phyloP scores from a whole-genome alignment of 2,888 invertebrate genomes.

The Meliscaeva auricollis region DNA sequence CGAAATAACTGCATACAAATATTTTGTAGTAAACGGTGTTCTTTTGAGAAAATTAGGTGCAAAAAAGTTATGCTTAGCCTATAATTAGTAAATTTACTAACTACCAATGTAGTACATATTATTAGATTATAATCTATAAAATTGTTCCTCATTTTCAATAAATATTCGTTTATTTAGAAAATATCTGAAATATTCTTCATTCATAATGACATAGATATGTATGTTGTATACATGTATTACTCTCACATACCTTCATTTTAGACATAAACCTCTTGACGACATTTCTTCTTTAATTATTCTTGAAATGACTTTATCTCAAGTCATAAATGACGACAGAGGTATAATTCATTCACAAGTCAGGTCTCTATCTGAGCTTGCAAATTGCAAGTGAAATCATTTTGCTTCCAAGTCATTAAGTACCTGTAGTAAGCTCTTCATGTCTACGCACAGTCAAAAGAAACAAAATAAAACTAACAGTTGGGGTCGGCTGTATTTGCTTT shows the following conservation, averaged over 20 bases:
- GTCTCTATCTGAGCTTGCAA: background rate
- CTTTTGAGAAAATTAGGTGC: no score
- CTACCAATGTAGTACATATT: no score
- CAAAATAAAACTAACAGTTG: background rate
- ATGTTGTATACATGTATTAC: background rate
- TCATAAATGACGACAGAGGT: slow-evolving; percentile 2
- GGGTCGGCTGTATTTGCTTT: no score
- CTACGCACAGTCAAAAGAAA: background rate
- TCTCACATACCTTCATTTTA: background rate
- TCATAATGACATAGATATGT: no score
- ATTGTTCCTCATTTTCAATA: no score
- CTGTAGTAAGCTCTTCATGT: background rate
- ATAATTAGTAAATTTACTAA: no score
- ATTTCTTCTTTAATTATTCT: background rate
- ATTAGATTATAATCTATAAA: no score
- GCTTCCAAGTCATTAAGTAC: background rate
- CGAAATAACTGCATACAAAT: no score
- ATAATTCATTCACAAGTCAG: background rate
- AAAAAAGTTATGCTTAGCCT: no score
- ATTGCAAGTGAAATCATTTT: slow-evolving; percentile 19
- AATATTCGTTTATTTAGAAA: no score
- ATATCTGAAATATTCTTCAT: background rate
- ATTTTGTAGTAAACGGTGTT: no score
- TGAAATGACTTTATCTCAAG: slow-evolving; percentile 10
- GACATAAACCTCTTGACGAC: background rate